These are phyloP conservation scores for Telenomus remus DNA, from an alignment of 1,140 invertebrate species.

Conservation along the genomic window DNA sequence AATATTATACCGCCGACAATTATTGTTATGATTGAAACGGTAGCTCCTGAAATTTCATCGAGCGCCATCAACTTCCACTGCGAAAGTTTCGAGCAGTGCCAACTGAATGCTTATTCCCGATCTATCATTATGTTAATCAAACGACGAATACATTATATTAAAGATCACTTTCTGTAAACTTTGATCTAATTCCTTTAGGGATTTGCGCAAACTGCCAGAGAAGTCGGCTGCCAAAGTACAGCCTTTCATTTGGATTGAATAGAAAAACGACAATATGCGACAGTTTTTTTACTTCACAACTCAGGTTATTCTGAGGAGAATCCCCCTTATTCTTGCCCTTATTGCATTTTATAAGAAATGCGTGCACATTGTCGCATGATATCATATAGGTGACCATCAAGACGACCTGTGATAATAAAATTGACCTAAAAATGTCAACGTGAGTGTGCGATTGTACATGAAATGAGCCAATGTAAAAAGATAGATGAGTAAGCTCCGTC, in stretches of 20 bases:
- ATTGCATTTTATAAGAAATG: constrained; percentile 53
- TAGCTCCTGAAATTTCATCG: no score
- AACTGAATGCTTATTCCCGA: no score
- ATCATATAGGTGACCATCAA: constrained; percentile 32
- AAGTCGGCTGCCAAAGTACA: constrained; percentile 2
- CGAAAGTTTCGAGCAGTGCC: no score
- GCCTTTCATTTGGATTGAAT: no score
- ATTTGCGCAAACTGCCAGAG: not conserved
- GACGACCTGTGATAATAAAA: constrained; percentile 36
- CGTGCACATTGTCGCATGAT: no score
- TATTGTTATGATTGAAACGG: no score
- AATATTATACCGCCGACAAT: no score
- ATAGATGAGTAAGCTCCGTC: constrained; percentile 25
- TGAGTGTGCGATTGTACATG: constrained; percentile 44
- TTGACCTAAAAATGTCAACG: constrained; percentile 29
- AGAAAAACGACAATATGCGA: no score
- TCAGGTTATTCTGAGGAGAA: no score
- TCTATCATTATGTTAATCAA: constrained; percentile 1
- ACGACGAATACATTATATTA: constrained; percentile 4
- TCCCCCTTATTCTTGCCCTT: no score
- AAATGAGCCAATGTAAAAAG: constrained; percentile 32
- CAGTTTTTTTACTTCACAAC: no score
- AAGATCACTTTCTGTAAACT: not conserved
- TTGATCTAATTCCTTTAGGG: not conserved
- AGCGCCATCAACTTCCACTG: no score